Conservation (phyloP, 1,140 invertebrate genomes). For the Tetranychus urticae region DNA sequence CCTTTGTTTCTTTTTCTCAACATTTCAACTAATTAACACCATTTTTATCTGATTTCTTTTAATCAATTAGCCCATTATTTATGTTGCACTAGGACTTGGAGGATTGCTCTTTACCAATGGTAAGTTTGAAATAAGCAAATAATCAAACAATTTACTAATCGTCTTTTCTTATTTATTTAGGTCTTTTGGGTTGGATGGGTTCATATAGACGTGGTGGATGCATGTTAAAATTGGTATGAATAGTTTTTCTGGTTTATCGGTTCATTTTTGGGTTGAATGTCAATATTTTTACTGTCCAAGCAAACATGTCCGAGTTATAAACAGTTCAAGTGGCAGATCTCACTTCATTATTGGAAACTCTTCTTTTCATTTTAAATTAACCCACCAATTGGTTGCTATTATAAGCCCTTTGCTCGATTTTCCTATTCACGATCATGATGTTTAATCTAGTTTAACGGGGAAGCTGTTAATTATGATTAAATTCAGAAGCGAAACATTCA, state of each 20-base stretch:
- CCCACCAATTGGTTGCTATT: no score
- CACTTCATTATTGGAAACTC: no score
- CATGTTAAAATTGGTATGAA: slow-evolving; percentile 8
- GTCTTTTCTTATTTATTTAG: neutral
- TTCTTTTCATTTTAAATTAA: no score
- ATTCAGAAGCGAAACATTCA: no score
- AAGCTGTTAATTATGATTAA: no score
- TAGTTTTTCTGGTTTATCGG: neutral
- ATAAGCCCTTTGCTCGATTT: no score
- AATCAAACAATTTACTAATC: neutral
- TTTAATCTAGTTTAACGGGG: no score
- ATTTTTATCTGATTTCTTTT: slow-evolving; percentile 13
- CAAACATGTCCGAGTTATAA: no score
- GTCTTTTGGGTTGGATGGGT: slow-evolving; percentile 12
- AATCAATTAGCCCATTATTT: slow-evolving; percentile 15
- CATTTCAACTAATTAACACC: no score
- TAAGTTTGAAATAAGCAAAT: slow-evolving; percentile 2
- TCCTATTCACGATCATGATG: no score
- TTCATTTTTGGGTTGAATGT: neutral
- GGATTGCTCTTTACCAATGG: slow-evolving; percentile 22
- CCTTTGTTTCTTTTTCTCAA: no score
- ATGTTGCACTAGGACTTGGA: slow-evolving; percentile 20
- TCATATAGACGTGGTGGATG: slow-evolving; percentile 11
- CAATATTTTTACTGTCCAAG: neutral
- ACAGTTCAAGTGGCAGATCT: no score